Percentiles rank a stretch among this genome's conserved stretches.
Conservation (phyloP, 2,113 vertebrate species). For the Macheiramphus alcinus region DNA sequence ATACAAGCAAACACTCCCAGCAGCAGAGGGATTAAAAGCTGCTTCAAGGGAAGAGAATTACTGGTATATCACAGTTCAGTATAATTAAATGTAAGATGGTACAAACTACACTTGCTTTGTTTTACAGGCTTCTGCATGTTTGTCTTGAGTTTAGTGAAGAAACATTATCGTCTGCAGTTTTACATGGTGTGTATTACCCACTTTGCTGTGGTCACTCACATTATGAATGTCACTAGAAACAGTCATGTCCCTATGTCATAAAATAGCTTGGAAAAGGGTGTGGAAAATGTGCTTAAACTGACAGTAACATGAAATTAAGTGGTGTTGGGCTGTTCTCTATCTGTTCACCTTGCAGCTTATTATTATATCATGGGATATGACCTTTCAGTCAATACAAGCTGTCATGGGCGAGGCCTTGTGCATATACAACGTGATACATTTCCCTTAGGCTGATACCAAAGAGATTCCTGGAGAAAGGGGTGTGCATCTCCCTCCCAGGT, state of each 20-base stretch:
- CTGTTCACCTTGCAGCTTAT: neutral
- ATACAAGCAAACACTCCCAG: neutral
- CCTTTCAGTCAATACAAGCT: neutral
- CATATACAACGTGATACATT: neutral
- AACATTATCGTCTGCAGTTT: slow-evolving; percentile 98
- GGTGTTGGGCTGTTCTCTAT: neutral
- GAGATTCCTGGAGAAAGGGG: neutral
- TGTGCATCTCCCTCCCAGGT: neutral
- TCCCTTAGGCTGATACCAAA: neutral
- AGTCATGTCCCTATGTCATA: neutral
- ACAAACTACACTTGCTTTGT: slow-evolving; percentile 58
- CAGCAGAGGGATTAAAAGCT: neutral
- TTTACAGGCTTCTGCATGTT: slow-evolving; percentile 99
- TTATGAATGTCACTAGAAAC: neutral
- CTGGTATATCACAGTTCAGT: neutral
- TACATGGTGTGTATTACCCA: slow-evolving; percentile 94
- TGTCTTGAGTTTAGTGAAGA: slow-evolving; percentile 99
- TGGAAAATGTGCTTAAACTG: neutral
- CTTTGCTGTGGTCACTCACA: slow-evolving; percentile 25
- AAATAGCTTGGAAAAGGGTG: neutral
- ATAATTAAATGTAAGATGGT: neutral
- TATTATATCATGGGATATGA: neutral
- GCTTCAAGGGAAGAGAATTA: neutral
- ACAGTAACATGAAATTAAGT: neutral
- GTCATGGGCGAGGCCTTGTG: neutral